Base-by-base conservation (phyloP, 2,888 invertebrate species). In the Theretra japonica region DNA sequence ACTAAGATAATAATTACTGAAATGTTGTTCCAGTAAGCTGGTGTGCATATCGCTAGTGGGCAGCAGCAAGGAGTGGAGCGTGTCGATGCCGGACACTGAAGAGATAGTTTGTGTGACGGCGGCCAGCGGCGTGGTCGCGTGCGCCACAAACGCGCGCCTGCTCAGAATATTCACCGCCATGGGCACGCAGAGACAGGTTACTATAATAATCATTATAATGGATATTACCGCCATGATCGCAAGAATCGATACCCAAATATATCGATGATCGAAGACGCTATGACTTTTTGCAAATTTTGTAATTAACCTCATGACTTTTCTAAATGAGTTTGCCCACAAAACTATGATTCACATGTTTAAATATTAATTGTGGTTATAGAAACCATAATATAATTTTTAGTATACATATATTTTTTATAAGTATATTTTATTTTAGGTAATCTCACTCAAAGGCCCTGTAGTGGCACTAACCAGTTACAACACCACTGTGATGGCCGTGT, bases 11-110 rank as follows among this genome's bases (percentile, higher is more conserved):
- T n/a, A 5, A 53, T 53, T n/a, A 68, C 2, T 7, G 1, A 53
- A 28, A 50, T 5, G 2, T 53, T 68, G 60, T 78, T 86, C 83
- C 90, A 97, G 97, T 83, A 97, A 96, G 89, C 88, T 96, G 80
- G 96, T 96, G 78, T 97, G 96, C 83, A 96, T 98, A 83, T 96
- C 97, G 0, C 95, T 98, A 77, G 94, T 96, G 84, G 94, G 96
- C 72, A 96, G 96, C 75, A 97, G 96, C 80, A 98, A 97, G 84
- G 99, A 99, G 88, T 99, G 99, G 99, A 96, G 96, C 15, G 90
- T 96, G 2, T 95, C 96, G 19, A 90, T 99, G 88, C 96, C 97
- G 0, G 96, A 96, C 77, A 96, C 96, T 0, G 99, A 99, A 88
- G 97, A 97, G 82, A 96, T 97, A 0, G 86, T 96, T 68, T 96